These are phyloP conservation scores for Channa argus DNA, from an alignment of 2,113 vertebrate species.

Conservation along the genomic window DNA sequence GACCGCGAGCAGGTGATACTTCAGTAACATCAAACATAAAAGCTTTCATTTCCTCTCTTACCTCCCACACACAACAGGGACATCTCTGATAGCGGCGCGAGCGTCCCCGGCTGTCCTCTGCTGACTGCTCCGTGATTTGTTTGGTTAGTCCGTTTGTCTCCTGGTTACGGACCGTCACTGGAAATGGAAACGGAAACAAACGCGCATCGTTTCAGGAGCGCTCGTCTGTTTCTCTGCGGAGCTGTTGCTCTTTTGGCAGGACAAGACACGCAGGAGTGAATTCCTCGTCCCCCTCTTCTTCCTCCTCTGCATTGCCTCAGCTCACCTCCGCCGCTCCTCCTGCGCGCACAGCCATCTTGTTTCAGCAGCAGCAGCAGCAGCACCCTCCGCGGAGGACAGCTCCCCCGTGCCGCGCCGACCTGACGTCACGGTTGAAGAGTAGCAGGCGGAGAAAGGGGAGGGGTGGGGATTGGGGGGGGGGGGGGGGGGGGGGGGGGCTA, in stretches of 20 bases:
- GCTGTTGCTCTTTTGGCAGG: conserved; percentile 57
- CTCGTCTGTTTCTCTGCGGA: conserved; percentile 30
- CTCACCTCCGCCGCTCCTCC: conserved; percentile 70
- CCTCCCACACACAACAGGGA: conserved; percentile 93
- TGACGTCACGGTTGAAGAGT: conserved; percentile 79
- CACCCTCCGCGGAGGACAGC: conserved; percentile 83
- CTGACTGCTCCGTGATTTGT: conserved; percentile 71
- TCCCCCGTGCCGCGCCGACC: conserved; percentile 75
- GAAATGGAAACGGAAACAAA: conserved; percentile 34
- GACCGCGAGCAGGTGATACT: conserved; percentile 16
- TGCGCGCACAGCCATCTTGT: conserved; percentile 90
- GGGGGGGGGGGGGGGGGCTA: neutral
- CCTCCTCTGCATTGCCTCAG: conserved; percentile 77
- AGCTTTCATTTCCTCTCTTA: conserved; percentile 63
- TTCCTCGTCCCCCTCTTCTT: conserved; percentile 53
- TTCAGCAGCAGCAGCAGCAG: conserved; percentile 87
- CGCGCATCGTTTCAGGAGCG: conserved; percentile 27
- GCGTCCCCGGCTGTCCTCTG: conserved; percentile 78
- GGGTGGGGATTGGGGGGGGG: neutral
- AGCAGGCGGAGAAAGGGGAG: conserved; percentile 36
- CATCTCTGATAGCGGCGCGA: conserved; percentile 81
- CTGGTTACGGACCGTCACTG: conserved; percentile 26
- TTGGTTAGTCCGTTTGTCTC: conserved; percentile 47
- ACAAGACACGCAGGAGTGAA: conserved; percentile 55
- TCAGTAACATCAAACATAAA: neutral